Base-by-base conservation (phyloP, 92 coral and sea anemone species). In the Paragorgia papillata region DNA sequence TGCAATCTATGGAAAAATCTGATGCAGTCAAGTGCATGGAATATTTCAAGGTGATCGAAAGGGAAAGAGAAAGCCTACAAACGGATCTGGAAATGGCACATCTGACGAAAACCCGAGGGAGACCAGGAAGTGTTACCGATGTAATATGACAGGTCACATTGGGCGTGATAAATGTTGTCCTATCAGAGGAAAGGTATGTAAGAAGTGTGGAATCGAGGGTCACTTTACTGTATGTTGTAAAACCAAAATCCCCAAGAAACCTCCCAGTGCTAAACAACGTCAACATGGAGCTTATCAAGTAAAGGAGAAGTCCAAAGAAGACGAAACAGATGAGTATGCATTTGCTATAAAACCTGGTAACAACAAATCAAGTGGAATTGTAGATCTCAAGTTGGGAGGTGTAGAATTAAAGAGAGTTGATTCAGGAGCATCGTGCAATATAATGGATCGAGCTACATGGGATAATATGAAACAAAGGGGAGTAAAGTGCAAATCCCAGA, bases 151-250 rank as follows among this genome's bases (percentile, higher is more conserved):
- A n/a, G n/a, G n/a, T n/a, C n/a, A n/a, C n/a, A n/a, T n/a, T n/a
- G n/a, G n/a, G n/a, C n/a, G n/a, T n/a, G n/a, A n/a, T n/a, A n/a
- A n/a, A n/a, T n/a, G 69, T 46, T 70, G 73, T 50, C 80, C 80
- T 13, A 73, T 73, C 44, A 70, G 62, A 48, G 40, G 63, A 59
- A 43, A 37, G 43, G 12, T 12, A 37, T 37, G 43, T 21, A 70
- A 55, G 51, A 80, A 58, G 44, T 69, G 84, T 57, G 69, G 59
- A 21, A 71, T 21, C 13, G 50, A 30, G 39, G 80, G 89, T 34
- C 85, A 85, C 50, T 35, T 81, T 31, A 44, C 86, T 15, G 40
- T 6, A 21, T 65, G 44, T 40, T 81, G 75, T 34, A 80, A 65
- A 28, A 81, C 76, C 22, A 75, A 81, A 57, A 37, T 50, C 24